Base-by-base conservation (phyloP, 2,888 invertebrate genomes). In the Chloromyia formosa region DNA sequence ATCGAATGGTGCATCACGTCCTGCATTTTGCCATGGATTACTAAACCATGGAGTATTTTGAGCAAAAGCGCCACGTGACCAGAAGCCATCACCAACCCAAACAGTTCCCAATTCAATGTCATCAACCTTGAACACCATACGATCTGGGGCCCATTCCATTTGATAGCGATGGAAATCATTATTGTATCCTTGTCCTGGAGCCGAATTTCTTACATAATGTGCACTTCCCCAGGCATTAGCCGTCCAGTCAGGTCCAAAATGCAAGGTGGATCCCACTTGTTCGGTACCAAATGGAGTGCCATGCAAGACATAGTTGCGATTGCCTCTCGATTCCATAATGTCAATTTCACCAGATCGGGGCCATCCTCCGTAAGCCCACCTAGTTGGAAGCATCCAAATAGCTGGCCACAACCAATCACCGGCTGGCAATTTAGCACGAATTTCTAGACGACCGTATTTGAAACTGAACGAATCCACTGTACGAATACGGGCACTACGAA, bases 311-410 rank as follows among this genome's bases (percentile, higher is more conserved):
- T 88, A 85, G 82, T 88, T 82, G 40, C 86, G 84, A 82, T 91
- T 91, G 68, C 92, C 92, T 56, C 92, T 87, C 27, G 89, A 87
- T 82, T 92, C 92, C 74, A 89, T 84, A 53, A 93, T 82, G 80
- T 92, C 92, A 76, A 93, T 92, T 85, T 92, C 92, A 3, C 92
- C 93, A 22, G 91, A 92, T 2, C 89, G 82, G 0, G 92, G 92
- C 92, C 92, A 92, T 0, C 85, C 83, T 1, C 92, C 91, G 81
- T 93, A 93, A 0, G 82, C 82, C 80, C 90, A 90, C 81, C 87
- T 82, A 0, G 87, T 85, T 0, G 93, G 92, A 87, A 91, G 85
- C 83, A 93, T 81, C 92, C 92, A 92, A 78, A 92, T 88, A 35
- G 92, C 91, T 72, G 79, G 79, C 77, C 78, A 76, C 9, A 79